phyloP scores from a whole-genome alignment of 2,113 vertebrate genomes.

The Euleptes europaea region DNA sequence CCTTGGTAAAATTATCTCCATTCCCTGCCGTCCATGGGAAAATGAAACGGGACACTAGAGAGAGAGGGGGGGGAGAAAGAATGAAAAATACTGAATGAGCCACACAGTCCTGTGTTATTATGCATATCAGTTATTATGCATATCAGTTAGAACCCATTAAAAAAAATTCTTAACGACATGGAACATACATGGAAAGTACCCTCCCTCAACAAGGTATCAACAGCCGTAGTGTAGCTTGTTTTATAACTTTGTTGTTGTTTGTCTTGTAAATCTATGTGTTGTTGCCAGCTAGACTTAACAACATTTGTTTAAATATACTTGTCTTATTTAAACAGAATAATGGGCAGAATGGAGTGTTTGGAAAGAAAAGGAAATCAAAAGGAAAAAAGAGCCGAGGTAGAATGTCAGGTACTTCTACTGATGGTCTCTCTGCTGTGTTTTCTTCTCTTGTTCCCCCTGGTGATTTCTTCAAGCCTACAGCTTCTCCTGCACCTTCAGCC shows the following conservation, averaged over 20 bases:
- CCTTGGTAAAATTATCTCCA: background rate
- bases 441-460: slow-evolving; percentile 32
- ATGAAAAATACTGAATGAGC: background rate
- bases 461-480: slow-evolving; percentile 83
- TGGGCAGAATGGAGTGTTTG: slow-evolving; percentile 1
- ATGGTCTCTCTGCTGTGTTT: slow-evolving; percentile 64
- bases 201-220: background rate
- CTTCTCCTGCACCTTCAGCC: slow-evolving; percentile 92
- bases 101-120: background rate
- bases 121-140: too few species aligned
- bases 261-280: background rate
- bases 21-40: background rate
- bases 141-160: background rate
- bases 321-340: slow-evolving; percentile 41
- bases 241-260: slow-evolving; percentile 9
- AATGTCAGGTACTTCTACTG: slow-evolving; percentile 23
- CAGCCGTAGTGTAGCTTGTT: background rate
- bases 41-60: background rate
- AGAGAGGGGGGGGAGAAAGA: background rate
- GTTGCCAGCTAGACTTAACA: background rate
- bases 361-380: slow-evolving; percentile 49
- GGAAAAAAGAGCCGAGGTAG: slow-evolving; percentile 24
- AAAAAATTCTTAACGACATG: background rate
- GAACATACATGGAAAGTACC: background rate
- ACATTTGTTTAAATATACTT: slow-evolving; percentile 18